A percentile compares a stretch with the other conserved stretches of the same genome.
Conservation (phyloP, 1,140 invertebrate species). For the Drosophila arawakana region DNA sequence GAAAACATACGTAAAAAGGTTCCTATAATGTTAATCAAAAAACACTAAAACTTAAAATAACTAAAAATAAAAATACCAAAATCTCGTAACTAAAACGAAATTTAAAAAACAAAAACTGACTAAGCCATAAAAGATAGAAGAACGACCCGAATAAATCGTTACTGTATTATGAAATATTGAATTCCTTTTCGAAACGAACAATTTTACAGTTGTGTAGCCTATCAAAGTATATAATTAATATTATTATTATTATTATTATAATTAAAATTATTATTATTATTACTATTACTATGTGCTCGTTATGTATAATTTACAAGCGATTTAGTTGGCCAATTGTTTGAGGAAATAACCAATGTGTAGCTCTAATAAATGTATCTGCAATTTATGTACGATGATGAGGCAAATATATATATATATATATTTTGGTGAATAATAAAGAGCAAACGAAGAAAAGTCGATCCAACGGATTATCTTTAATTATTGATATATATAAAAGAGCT, state of each 20-base stretch:
- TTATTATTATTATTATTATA: constrained; percentile 21
- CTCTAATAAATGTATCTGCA: constrained; percentile 60
- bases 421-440: constrained; percentile 81
- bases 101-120: constrained; percentile 22
- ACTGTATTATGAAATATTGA: constrained; percentile 35
- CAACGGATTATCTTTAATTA: constrained; percentile 9
- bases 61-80: constrained; percentile 27
- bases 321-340: constrained; percentile 76
- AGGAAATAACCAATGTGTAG: constrained; percentile 38
- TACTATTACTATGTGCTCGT: constrained; percentile 27
- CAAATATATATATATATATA: constrained; percentile 55
- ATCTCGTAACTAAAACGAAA: constrained; percentile 26
- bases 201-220: constrained; percentile 75
- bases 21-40: constrained; percentile 84
- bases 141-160: constrained; percentile 35
- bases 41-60: constrained; percentile 47
- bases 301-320: constrained; percentile 57
- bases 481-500: not conserved
- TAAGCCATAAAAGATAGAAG: constrained; percentile 18
- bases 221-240: constrained; percentile 49
- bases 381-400: constrained; percentile 61
- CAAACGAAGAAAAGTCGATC: constrained; percentile 65
- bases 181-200: constrained; percentile 74
- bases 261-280: constrained; percentile 6
- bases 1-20: constrained; percentile 80